Base-by-base conservation (phyloP, 2,888 invertebrate species). In the Loripinus fragilis region DNA sequence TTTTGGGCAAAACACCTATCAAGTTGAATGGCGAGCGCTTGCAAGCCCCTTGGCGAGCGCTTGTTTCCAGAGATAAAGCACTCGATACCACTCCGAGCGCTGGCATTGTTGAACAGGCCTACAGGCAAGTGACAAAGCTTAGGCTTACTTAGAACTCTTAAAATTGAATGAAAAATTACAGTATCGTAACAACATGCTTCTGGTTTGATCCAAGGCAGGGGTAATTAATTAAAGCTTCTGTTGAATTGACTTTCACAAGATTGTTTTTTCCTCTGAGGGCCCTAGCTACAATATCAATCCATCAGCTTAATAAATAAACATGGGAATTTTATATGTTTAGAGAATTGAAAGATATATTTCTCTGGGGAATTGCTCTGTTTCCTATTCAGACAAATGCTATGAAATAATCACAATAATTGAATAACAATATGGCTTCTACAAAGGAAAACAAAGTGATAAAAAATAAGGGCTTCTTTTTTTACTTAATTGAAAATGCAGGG, bases 281-380 rank as follows among this genome's bases (percentile, higher is more conserved):
- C 60, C 25, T 12, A 52, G 52, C 60, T 60, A 60, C 60, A 60
- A 33, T 60, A 60, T 60, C 33, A 60, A 60, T 60, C 60, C 60
- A 60, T 60, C 60, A 60, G 60, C 60, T 30, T 60, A 60, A 60
- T 60, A 60, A 60, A 60, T 60, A 60, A 60, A 60, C 60, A 60
- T 60, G 60, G 60, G 60, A 60, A 60, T 60, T 38, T 38, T 38
- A 8, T 25, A 60, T 60, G 60, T 60, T 60, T 30, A 17, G 28
- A 60, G 60, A 60, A 60, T 60, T 60, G 60, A 60, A 60, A 60
- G 60, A 60, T 60, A 60, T 60, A 60, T 60, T 60, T 60, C 60
- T 60, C 60, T 17, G 30, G 60, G 60, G 60, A 60, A 17, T 60
- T 10, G 7, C 8, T 3, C 2, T 60, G 23, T 60, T 33, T 5